Percentiles rank a stretch among this genome's conserved stretches.
These are phyloP conservation scores for Hedya salicella DNA, from an alignment of 2,888 invertebrate species.

Conservation along the genomic window DNA sequence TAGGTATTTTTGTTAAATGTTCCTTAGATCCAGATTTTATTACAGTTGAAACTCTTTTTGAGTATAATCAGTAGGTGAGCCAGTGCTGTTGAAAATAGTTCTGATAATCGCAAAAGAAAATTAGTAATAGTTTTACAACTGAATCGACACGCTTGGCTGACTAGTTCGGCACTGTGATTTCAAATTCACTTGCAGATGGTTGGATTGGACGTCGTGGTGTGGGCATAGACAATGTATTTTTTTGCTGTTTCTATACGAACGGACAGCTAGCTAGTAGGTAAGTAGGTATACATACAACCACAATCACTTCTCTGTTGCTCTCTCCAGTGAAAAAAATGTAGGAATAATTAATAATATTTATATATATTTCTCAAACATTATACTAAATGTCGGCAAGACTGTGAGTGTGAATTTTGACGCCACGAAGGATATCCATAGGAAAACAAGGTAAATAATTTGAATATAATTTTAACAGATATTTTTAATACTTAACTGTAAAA, in stretches of 20 bases:
- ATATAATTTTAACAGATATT: slow-evolving; percentile 26
- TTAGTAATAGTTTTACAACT: slow-evolving; percentile 29
- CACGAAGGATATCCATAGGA: slow-evolving; percentile 46
- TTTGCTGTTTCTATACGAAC: slow-evolving; percentile 35
- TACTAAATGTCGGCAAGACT: slow-evolving; percentile 56
- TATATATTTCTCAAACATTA: slow-evolving; percentile 54
- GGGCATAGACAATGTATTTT: slow-evolving; percentile 49
- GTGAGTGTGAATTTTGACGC: slow-evolving; percentile 50
- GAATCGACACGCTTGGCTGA: slow-evolving; percentile 20
- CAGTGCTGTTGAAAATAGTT: not conserved
- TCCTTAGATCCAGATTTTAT: too few relatives aligned
- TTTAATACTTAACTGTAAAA: slow-evolving; percentile 47
- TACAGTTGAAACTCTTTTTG: too few relatives aligned
- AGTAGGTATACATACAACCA: slow-evolving; percentile 27
- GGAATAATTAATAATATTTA: slow-evolving; percentile 56
- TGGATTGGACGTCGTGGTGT: slow-evolving; percentile 19
- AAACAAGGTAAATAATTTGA: slow-evolving; percentile 52
- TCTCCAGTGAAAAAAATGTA: slow-evolving; percentile 53
- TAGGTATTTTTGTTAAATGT: too few relatives aligned
- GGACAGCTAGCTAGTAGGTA: slow-evolving; percentile 16
- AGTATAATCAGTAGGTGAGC: too few relatives aligned
- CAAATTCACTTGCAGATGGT: slow-evolving; percentile 18
- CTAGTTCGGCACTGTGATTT: slow-evolving; percentile 27
- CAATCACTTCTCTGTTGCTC: slow-evolving; percentile 24
- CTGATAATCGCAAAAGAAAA: slow-evolving; percentile 21